Base-by-base conservation (phyloP, 2,113 vertebrate species). In the Microtus pennsylvanicus region DNA sequence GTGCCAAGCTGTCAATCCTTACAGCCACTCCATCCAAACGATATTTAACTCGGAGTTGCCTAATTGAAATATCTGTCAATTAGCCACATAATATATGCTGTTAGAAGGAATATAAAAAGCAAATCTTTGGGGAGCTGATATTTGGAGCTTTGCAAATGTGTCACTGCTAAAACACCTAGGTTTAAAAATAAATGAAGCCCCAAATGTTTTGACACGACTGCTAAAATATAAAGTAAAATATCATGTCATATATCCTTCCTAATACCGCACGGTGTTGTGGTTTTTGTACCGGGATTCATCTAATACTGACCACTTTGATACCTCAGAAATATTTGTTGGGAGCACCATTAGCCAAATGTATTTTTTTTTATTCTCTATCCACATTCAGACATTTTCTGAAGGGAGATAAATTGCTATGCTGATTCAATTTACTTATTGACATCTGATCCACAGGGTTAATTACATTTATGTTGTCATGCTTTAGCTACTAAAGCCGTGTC, bases 21-120 rank as follows among this genome's bases (percentile, higher is more conserved):
- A 52, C 11, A 92, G 45, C 45, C 89, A 61, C 30, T 89, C 47
- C 92, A 76, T 69, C 72, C 72, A 93, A 95, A 75, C 14, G 70
- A 80, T 95, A 80, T 95, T 97, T 97, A 93, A 81, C 50, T 89
- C 92, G 94, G 72, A 7, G 45, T 95, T 87, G 90, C 47, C 50
- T 97, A 92, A 94, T 88, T 95, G 90, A 97, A 97, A 96, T 90
- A 92, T 81, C 74, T 88, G 50, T 93, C 96, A 97, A 38, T 80
- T 88, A 96, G 81, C 86, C 89, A 88, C 94, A 93, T 93, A 85
- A 87, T 93, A 67, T n/a, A 87, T 77, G 58, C 52, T 87, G 42
- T 78, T 96, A 93, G 45, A 30, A 45, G 50, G 63, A 55, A 94
- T 88, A 91, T 88, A 91, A 97, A 97, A 95, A 89, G 72, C 22